Percentiles rank a stretch among this genome's conserved stretches.
phyloP scores from a whole-genome alignment of 2,113 vertebrate species.

The Ibidorhyncha struthersii region DNA sequence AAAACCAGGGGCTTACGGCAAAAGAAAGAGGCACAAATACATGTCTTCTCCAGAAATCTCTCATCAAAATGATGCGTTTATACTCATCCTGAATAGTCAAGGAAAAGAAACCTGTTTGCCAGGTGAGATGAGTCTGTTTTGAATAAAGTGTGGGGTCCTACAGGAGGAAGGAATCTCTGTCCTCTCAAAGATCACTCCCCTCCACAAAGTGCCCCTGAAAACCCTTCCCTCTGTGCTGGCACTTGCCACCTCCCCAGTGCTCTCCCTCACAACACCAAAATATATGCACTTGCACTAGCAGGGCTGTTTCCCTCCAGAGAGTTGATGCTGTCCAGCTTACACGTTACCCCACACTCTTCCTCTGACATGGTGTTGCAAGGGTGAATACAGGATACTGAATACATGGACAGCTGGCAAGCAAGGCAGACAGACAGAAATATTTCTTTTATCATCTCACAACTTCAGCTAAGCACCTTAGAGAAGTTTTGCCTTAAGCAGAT shows the following conservation, averaged over 20 bases:
- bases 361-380: background rate
- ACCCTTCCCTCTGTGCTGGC: background rate
- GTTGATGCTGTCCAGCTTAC: background rate
- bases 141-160: background rate
- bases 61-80: background rate
- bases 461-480: background rate
- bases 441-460: background rate
- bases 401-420: background rate
- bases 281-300: background rate
- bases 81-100: background rate
- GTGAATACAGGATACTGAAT: background rate
- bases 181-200: background rate
- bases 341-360: background rate
- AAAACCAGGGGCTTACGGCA: background rate
- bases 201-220: background rate
- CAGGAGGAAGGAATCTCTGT: background rate
- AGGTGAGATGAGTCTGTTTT: background rate
- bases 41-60: background rate
- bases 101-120: background rate
- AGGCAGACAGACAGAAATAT: background rate
- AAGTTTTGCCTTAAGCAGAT: background rate
- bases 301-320: background rate
- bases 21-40: background rate
- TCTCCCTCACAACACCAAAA: background rate
- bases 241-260: background rate